A percentile compares a stretch with the other conserved stretches of the same genome.
Conservation (phyloP, 2,113 vertebrate species). For the Cyanoderma ruficeps region DNA sequence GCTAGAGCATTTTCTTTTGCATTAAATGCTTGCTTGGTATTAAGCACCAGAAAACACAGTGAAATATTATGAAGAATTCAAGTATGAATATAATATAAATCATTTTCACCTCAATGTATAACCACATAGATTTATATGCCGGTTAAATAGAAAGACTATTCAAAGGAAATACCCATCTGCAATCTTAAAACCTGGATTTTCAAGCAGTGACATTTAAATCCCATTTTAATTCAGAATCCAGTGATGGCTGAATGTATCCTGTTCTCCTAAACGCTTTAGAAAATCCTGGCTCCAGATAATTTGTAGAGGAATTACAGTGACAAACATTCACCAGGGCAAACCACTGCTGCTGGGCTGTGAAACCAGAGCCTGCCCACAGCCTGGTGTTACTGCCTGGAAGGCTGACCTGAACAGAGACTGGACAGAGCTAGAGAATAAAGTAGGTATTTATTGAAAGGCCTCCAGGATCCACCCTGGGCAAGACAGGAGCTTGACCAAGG, state of each 20-base stretch:
- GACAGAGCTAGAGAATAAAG: too few relatives aligned
- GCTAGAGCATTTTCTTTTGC: neutral
- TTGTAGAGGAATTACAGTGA: neutral
- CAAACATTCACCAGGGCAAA: neutral
- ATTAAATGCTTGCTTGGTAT: neutral
- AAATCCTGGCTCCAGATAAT: neutral
- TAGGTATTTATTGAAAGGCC: too few relatives aligned
- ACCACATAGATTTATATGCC: neutral
- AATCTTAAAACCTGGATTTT: slow-evolving; percentile 24
- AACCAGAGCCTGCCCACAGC: neutral
- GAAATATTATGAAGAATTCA: neutral
- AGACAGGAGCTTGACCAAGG: too few relatives aligned
- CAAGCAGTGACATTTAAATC: neutral
- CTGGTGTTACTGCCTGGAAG: neutral
- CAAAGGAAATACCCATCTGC: neutral
- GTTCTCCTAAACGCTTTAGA: neutral
- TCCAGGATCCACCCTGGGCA: too few relatives aligned
- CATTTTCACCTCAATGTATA: neutral
- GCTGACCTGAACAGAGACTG: too few relatives aligned
- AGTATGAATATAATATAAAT: neutral
- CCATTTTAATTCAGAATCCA: slow-evolving; percentile 26
- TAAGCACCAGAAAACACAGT: neutral
- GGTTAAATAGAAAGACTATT: neutral
- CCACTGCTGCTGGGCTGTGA: neutral
- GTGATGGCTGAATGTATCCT: neutral